Evolutionary conservation across 2,797 vertebrate genomes (phyloP), one percentile per base, ranked within the genome.

Genomic region (Simalia tracyae): DNA sequence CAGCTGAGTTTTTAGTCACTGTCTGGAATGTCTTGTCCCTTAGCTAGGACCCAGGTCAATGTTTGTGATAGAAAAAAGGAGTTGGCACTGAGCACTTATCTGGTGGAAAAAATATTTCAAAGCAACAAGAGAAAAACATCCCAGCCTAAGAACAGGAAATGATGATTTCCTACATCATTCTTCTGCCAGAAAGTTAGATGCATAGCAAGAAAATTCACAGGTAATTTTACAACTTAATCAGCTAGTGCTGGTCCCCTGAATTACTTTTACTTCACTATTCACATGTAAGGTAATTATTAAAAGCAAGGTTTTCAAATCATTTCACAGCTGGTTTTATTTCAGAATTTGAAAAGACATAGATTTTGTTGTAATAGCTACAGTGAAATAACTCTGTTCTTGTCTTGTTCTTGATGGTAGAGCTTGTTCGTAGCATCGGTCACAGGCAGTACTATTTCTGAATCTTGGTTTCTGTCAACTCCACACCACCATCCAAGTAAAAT

Each of bases 181-280:
- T 92, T 91, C 6, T 88, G 68, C 66, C 91, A 93, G 89, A 93
- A 94, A 72, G 63, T 60, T 5, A 88, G 89, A 76, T 42, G 59
- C 9, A 59, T 9, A 84, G 88, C 93, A 46, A 19, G 50, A 95
- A 89, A 63, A 42, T 59, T 95, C 36, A 84, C 90, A 94, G 92
- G 36, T 92, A 93, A 89, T 92, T 95, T 88, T 91, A 94, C 84
- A 95, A 90, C 91, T 96, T 94, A 91, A 89, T 94, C 90, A 93
- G 50, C 28, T 92, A 91, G 54, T 88, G 92, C 42, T 81, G 11
- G 19, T 59, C 50, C 94, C 91, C 92, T 76, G 92, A 93, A 93
- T 93, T 84, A 89, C 60, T 76, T 87, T 91, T 22, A 91, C 66
- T 94, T 94, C 91, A 64, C 95, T 89, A 92, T 60, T 92, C 22